A percentile compares a stretch with the other conserved stretches of the same genome.
phyloP scores from a whole-genome alignment of 2,888 invertebrate genomes.

The Marasmarcha lunaedactyla region DNA sequence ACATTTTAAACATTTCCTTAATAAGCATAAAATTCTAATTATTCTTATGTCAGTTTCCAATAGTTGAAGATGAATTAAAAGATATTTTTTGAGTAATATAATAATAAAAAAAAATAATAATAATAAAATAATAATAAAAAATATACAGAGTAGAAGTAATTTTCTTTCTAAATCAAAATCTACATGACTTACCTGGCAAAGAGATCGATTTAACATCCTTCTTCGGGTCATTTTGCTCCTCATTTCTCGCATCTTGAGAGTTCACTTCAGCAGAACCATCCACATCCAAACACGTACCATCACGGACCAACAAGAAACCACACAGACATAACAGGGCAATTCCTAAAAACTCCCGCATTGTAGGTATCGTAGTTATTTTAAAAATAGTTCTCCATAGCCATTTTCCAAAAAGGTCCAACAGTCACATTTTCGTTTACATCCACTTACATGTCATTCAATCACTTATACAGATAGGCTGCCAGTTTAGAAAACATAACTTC shows the following conservation, averaged over 20 bases:
- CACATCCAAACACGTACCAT: conserved; percentile 39
- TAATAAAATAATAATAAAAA: no score
- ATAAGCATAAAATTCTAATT: no score
- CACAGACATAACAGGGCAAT: conserved; percentile 50
- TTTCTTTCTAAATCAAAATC: no score
- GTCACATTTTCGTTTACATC: conserved; percentile 59
- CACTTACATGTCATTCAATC: conserved; percentile 25
- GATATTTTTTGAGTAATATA: no score
- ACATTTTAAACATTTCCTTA: no score
- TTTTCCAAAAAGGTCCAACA: conserved; percentile 34
- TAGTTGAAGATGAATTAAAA: no score
- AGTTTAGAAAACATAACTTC: conserved; percentile 4
- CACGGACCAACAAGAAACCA: conserved; percentile 39
- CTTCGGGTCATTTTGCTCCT: conserved; percentile 31
- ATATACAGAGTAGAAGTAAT: no score
- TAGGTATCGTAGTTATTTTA: conserved; percentile 32
- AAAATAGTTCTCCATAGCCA: conserved; percentile 36
- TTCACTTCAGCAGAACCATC: conserved; percentile 25
- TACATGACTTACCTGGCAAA: conserved; percentile 36
- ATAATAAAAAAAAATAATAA: no score
- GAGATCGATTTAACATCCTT: conserved; percentile 36
- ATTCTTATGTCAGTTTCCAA: no score
- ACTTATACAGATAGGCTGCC: conserved; percentile 21
- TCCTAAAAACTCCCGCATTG: conserved; percentile 54
- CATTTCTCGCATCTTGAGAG: conserved; percentile 19